Conservation (phyloP, 2,888 invertebrate species). For the Yponomeuta plumbellus region DNA sequence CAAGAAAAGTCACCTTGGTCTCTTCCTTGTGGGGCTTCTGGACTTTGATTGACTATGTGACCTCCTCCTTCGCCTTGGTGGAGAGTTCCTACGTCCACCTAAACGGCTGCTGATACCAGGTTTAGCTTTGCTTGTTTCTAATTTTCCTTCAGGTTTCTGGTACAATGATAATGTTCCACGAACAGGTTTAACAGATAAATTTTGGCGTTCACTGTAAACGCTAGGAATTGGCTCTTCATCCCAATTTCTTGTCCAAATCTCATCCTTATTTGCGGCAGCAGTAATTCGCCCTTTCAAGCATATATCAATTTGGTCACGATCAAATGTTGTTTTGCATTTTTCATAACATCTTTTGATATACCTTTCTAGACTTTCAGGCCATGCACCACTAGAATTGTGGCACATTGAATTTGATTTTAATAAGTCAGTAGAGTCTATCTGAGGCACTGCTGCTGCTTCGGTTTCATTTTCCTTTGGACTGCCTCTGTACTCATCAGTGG, state of each 20-base stretch:
- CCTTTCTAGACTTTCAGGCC: conserved; percentile 87
- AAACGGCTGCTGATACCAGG: conserved; percentile 38
- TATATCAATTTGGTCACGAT: conserved; percentile 95
- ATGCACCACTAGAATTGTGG: conserved; percentile 74
- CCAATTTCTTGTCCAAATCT: conserved; percentile 95
- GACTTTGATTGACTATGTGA: conserved; percentile 62
- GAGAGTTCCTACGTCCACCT: conserved; percentile 47
- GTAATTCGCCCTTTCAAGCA: conserved; percentile 96
- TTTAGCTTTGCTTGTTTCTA: conserved; percentile 41
- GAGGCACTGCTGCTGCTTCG: conserved; percentile 37
- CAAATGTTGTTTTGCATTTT: conserved; percentile 90
- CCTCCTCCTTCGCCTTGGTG: conserved; percentile 53
- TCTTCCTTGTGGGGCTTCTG: conserved; percentile 70
- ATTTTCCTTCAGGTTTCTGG: conserved; percentile 68
- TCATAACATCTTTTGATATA: conserved; percentile 96
- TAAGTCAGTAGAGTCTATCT: conserved; percentile 44
- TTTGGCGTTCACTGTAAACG: conserved; percentile 86
- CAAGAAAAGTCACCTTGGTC: conserved; percentile 48
- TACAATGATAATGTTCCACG: conserved; percentile 75
- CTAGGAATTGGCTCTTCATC: conserved; percentile 94
- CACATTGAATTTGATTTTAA: conserved; percentile 52
- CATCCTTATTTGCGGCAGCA: conserved; percentile 90
- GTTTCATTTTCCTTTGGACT: conserved; percentile 31
- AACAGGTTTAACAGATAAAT: conserved; percentile 78
- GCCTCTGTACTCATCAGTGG: conserved; percentile 44